These are phyloP conservation scores for Heliconius aoede DNA, from an alignment of 2,888 invertebrate genomes.

Conservation along the genomic window DNA sequence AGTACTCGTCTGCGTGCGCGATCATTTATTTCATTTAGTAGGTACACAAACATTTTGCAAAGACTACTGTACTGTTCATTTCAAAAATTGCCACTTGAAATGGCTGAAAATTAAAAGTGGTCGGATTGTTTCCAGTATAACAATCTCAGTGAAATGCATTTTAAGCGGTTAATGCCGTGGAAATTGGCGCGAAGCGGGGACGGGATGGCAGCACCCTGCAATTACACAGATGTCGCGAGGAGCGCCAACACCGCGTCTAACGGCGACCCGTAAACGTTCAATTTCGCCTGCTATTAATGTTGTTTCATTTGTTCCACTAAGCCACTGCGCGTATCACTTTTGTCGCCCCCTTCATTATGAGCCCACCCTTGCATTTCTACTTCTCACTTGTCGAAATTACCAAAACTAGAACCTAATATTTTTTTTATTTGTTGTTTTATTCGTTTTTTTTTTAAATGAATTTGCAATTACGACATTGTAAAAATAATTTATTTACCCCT, in stretches of 20 bases:
- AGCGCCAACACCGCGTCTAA: conserved; percentile 56
- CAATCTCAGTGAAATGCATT: conserved; percentile 77
- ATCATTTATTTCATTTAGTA: not conserved
- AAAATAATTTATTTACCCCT: not conserved
- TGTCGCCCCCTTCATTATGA: conserved; percentile 30
- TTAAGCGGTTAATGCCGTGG: conserved; percentile 74
- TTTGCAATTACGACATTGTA: not conserved
- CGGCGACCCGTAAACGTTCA: conserved; percentile 58
- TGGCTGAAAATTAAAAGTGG: conserved; percentile 61
- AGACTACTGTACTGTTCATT: conserved; percentile 45
- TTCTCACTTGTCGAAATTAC: not conserved
- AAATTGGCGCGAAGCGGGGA: conserved; percentile 72
- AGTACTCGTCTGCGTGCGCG: not conserved
- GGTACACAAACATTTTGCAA: conserved; percentile 7
- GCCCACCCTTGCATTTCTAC: conserved; percentile 11
- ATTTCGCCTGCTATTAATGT: conserved; percentile 54
- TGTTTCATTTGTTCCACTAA: conserved; percentile 50
- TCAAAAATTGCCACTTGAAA: conserved; percentile 54
- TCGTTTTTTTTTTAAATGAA: not conserved
- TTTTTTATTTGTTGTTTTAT: not conserved
- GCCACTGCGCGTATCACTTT: conserved; percentile 34
- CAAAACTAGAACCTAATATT: not conserved
- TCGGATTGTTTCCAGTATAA: conserved; percentile 65
- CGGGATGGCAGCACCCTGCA: conserved; percentile 67
- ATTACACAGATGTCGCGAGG: conserved; percentile 74